Evolutionary conservation across 2,888 invertebrate genomes (phyloP).

Genomic region (Ennomos quercinarius): DNA sequence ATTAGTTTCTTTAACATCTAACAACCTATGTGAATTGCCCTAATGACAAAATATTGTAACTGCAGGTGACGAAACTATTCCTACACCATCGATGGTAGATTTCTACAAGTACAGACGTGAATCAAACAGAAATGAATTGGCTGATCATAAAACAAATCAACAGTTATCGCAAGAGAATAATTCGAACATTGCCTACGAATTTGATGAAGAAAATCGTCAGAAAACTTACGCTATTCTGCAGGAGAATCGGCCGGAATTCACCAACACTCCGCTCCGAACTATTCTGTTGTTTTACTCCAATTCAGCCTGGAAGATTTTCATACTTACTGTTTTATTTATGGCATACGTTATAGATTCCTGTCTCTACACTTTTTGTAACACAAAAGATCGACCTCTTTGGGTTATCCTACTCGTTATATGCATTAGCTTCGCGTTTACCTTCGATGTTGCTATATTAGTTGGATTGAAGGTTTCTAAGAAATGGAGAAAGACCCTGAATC

Average conservation of each 20-base stretch:
- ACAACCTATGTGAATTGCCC: too few species aligned
- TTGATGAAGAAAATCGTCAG: constrained; percentile 55
- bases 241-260: constrained; percentile 69
- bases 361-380: constrained; percentile 67
- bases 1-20: too few species aligned
- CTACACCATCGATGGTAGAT: constrained; percentile 42
- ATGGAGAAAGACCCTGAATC: constrained; percentile 77
- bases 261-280: constrained; percentile 64
- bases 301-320: constrained; percentile 68
- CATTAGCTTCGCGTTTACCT: constrained; percentile 65
- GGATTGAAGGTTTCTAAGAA: constrained; percentile 73
- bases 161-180: constrained; percentile 34
- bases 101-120: constrained; percentile 66
- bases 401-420: constrained; percentile 60
- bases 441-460: constrained; percentile 67
- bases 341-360: constrained; percentile 71
- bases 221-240: constrained; percentile 75
- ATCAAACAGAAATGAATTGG: constrained; percentile 52
- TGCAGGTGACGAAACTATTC: constrained; percentile 8
- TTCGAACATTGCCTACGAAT: constrained; percentile 50
- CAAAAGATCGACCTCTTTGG: constrained; percentile 58
- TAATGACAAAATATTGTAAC: constrained; percentile 1
- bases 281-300: constrained; percentile 70
- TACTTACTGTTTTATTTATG: constrained; percentile 64
- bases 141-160: constrained; percentile 15